Conservation (phyloP, 2,888 invertebrate species). For the Oxytorus armatus region DNA sequence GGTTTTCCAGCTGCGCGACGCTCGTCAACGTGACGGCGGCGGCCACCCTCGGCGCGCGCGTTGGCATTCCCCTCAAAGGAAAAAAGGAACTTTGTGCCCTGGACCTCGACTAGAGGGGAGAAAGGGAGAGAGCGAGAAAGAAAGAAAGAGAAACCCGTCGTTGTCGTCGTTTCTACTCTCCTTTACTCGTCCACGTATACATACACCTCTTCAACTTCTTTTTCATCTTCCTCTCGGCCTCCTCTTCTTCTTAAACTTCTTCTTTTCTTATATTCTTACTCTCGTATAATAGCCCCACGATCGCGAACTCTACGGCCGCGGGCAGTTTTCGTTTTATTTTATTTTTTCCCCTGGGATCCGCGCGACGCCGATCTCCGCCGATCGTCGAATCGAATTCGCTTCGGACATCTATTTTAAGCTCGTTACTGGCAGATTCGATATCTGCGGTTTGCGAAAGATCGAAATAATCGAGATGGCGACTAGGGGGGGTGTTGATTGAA, state of each 20-base stretch:
- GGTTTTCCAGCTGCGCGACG: conserved; percentile 83
- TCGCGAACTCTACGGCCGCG: conserved; percentile 62
- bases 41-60: conserved; percentile 81
- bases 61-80: conserved; percentile 74
- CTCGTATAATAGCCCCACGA: conserved; percentile 75
- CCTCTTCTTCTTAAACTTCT: conserved; percentile 30
- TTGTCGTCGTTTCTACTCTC: conserved; percentile 58
- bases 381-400: conserved; percentile 7
- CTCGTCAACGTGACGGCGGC: conserved; percentile 82
- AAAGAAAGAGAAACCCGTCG: conserved; percentile 36
- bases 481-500: not conserved
- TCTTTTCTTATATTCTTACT: conserved; percentile 51
- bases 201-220: conserved; percentile 41
- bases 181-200: conserved; percentile 51
- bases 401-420: conserved; percentile 24
- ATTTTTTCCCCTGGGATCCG: conserved; percentile 57
- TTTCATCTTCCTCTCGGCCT: conserved; percentile 36
- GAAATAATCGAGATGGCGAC: not conserved
- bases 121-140: too few species aligned
- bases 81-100: conserved; percentile 65
- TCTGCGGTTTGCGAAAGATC: not conserved
- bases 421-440: not conserved
- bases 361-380: not conserved
- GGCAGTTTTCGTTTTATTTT: conserved; percentile 61
- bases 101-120: conserved; percentile 64